phyloP scores from a whole-genome alignment of 2,888 invertebrate species.

The Eledone cirrhosa region DNA sequence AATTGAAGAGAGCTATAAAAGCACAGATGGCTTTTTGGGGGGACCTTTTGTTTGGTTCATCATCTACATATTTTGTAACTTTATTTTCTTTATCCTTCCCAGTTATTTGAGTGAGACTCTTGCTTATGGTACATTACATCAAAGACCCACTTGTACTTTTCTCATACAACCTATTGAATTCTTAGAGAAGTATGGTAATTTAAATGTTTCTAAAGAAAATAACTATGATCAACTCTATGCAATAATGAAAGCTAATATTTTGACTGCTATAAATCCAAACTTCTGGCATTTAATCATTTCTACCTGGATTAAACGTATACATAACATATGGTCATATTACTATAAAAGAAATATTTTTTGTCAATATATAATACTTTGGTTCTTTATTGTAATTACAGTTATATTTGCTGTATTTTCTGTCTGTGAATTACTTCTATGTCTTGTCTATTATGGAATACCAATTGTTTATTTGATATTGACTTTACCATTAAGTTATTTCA shows the following conservation, averaged over 20 bases:
- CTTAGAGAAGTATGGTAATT: neutral
- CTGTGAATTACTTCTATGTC: neutral
- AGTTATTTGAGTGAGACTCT: neutral
- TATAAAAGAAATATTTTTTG: neutral
- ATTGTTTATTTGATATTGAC: neutral
- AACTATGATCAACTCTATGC: neutral
- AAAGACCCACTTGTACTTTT: neutral
- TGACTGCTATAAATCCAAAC: neutral
- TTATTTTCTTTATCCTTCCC: neutral
- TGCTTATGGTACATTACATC: neutral
- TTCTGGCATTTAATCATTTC: neutral
- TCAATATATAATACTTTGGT: neutral
- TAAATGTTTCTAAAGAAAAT: neutral
- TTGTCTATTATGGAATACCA: neutral
- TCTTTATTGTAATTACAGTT: neutral
- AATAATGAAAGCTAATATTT: neutral
- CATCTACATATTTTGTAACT: neutral
- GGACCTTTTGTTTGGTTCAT: slow-evolving; percentile 3
- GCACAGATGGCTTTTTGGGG: neutral
- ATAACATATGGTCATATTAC: neutral
- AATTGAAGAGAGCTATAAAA: neutral
- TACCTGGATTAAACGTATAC: neutral
- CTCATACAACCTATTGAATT: neutral
- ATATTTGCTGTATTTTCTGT: neutral
- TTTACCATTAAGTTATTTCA: neutral